These are phyloP conservation scores for Sylvilagus floridanus DNA, from an alignment of 2,797 vertebrate genomes.

Conservation along the genomic window DNA sequence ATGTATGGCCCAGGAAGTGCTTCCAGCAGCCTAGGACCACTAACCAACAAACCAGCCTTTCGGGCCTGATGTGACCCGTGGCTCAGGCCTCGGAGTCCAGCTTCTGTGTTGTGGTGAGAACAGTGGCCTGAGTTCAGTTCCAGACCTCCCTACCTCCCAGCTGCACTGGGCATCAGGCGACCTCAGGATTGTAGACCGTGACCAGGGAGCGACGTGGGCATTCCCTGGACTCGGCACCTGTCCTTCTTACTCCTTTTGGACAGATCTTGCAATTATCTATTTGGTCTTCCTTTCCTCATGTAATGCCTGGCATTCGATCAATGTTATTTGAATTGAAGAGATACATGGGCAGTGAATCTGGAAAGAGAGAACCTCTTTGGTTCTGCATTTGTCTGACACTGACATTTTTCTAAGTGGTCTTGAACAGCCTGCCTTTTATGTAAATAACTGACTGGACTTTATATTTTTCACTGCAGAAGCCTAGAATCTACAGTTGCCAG, in stretches of 20 bases:
- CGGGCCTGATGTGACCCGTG: neutral
- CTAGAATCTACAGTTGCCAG: conserved; percentile 35
- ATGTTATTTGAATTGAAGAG: conserved; percentile 59
- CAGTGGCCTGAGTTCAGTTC: neutral
- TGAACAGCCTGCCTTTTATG: neutral
- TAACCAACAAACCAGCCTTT: neutral
- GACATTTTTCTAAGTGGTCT: too few species aligned
- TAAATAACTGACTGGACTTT: conserved; percentile 51
- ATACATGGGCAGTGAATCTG: conserved; percentile 37
- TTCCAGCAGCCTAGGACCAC: conserved; percentile 54
- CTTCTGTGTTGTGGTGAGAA: neutral
- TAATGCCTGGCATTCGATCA: neutral
- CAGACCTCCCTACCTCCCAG: neutral
- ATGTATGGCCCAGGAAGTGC: conserved; percentile 1
- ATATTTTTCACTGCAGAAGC: conserved; percentile 46
- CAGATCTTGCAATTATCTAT: neutral
- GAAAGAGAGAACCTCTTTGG: conserved; percentile 55
- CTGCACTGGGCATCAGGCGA: neutral
- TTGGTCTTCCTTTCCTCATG: neutral
- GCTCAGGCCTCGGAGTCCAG: neutral
- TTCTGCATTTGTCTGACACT: conserved; percentile 23
- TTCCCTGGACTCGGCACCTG: neutral
- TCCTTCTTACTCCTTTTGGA: conserved; percentile 22
- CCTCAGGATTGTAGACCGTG: neutral
- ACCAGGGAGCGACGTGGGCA: neutral